Conservation (phyloP, 2,113 vertebrate species). For the Spermophilus dauricus region DNA sequence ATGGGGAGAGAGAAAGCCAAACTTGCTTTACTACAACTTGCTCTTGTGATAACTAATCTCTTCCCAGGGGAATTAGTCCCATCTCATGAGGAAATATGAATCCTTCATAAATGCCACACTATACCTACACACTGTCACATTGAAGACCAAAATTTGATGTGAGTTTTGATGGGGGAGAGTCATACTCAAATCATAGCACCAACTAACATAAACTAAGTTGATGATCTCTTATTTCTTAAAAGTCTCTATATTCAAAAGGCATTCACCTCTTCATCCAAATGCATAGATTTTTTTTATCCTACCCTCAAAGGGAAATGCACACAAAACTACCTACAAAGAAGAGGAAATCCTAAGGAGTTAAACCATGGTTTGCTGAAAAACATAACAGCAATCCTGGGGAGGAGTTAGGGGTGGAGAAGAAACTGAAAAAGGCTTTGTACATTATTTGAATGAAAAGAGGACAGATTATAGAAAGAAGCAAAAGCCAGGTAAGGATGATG, state of each 20-base stretch:
- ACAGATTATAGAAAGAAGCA: not conserved
- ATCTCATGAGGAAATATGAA: not conserved
- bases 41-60: not conserved
- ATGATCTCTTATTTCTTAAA: not conserved
- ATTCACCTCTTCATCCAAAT: not conserved
- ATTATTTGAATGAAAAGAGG: conserved; percentile 19
- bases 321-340: not conserved
- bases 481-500: not conserved
- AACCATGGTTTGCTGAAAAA: not conserved
- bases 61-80: not conserved
- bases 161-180: not conserved
- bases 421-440: not conserved
- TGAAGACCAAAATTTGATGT: not conserved
- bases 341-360: not conserved
- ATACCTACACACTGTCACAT: not conserved
- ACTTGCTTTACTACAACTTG: not conserved
- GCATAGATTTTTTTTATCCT: not conserved
- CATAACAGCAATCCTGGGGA: not conserved
- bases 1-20: not conserved
- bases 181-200: not conserved
- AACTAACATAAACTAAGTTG: not conserved
- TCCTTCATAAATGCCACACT: not conserved
- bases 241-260: not conserved
- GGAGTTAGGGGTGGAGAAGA: not conserved
- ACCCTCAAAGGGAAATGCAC: not conserved